Percentiles rank a stretch among this genome's conserved stretches.
These are phyloP conservation scores for Teleogryllus oceanicus DNA, from an alignment of 2,888 invertebrate species.

Conservation along the genomic window DNA sequence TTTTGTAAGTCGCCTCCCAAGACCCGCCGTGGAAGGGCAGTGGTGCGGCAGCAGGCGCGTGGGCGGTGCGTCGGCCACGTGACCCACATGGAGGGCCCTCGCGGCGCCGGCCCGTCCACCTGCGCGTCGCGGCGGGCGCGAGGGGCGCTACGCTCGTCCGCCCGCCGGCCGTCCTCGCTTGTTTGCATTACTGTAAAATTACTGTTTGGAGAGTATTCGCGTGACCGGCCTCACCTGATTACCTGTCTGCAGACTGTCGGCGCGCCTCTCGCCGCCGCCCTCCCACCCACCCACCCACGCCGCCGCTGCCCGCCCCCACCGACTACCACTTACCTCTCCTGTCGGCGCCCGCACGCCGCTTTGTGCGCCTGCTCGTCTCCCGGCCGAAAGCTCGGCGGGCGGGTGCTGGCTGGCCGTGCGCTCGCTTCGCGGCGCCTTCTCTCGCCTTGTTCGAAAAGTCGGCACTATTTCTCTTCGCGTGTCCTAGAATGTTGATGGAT, in stretches of 20 bases:
- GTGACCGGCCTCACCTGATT: constrained; percentile 18
- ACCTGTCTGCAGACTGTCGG: background rate
- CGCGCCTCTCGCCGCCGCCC: background rate
- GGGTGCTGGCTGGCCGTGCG: too few relatives aligned
- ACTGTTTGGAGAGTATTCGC: background rate
- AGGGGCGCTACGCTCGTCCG: background rate
- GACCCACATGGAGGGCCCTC: background rate
- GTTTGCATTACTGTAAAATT: constrained; percentile 18
- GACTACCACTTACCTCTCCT: too few relatives aligned
- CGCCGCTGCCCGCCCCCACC: background rate
- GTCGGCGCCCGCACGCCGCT: too few relatives aligned
- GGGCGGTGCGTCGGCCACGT: background rate
- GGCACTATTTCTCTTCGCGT: too few relatives aligned
- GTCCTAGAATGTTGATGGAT: too few relatives aligned
- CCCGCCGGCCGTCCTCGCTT: background rate
- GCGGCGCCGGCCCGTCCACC: background rate
- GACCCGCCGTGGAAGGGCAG: too few relatives aligned
- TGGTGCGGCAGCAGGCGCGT: too few relatives aligned
- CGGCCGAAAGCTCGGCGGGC: too few relatives aligned
- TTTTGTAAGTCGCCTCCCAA: too few relatives aligned
- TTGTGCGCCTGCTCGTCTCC: too few relatives aligned
- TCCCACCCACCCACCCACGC: background rate
- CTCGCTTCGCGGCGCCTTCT: too few relatives aligned
- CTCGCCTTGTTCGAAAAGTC: too few relatives aligned
- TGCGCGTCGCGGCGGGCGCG: background rate